Percentiles rank a stretch among this genome's conserved stretches.
Conservation (phyloP, 2,888 invertebrate species). For the Caenorhabditis zanzibari region DNA sequence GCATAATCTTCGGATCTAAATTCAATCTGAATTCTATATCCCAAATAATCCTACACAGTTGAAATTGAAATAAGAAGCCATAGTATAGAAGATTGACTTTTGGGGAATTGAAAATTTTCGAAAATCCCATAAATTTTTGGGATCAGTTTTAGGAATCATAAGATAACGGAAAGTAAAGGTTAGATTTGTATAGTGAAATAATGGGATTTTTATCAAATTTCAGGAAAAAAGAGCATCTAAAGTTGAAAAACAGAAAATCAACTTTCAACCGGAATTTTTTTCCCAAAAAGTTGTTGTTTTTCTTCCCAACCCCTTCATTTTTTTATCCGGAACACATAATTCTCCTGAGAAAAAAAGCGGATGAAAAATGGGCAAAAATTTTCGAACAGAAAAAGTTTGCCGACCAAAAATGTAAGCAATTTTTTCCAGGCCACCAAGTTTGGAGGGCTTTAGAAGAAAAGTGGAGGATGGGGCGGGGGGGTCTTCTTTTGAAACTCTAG, state of each 20-base stretch:
- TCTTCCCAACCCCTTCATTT: too few relatives aligned
- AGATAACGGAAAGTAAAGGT: too few relatives aligned
- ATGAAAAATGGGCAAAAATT: neutral
- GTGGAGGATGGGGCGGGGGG: neutral
- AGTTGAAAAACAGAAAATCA: too few relatives aligned
- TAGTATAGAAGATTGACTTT: slow-evolving; percentile 8
- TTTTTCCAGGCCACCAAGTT: slow-evolving; percentile 28
- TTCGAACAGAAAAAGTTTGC: neutral
- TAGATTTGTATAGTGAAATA: too few relatives aligned
- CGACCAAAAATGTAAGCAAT: slow-evolving; percentile 13
- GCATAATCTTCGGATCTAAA: neutral
- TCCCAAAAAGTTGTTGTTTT: too few relatives aligned
- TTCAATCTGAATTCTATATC: neutral
- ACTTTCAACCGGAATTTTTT: too few relatives aligned
- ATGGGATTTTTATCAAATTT: too few relatives aligned
- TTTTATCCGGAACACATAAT: neutral
- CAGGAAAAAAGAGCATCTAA: too few relatives aligned
- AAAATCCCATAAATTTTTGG: too few relatives aligned
- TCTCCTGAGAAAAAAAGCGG: neutral
- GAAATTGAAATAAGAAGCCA: slow-evolving; percentile 1
- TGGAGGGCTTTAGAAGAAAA: neutral
- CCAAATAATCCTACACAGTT: neutral
- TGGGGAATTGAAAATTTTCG: neutral
- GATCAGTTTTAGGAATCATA: too few relatives aligned
- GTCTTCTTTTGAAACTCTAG: slow-evolving; percentile 5